Evolutionary conservation across 2,888 invertebrate species (phyloP).

Genomic region (Latheticus oryzae): DNA sequence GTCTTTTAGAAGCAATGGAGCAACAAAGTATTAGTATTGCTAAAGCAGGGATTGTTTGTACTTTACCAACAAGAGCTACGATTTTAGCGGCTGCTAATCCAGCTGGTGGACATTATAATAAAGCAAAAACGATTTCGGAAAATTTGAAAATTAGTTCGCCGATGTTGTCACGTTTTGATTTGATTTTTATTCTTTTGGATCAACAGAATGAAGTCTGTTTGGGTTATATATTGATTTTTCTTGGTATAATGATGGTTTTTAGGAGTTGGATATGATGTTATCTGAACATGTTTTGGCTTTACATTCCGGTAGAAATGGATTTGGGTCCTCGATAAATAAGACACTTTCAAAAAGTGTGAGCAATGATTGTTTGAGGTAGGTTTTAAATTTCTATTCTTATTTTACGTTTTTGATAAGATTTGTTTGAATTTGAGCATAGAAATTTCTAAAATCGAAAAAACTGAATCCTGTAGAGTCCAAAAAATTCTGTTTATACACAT

Average conservation of each 20-base stretch:
- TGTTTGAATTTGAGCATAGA: too few relatives aligned
- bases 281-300: constrained; percentile 87
- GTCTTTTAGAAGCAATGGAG: constrained; percentile 94
- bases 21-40: constrained; percentile 91
- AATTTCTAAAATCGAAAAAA: too few relatives aligned
- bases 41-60: constrained; percentile 88
- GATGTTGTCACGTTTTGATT: constrained; percentile 90
- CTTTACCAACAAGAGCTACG: constrained; percentile 84
- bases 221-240: background rate
- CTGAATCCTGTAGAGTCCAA: too few relatives aligned
- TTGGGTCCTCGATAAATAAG: background rate
- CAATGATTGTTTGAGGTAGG: constrained; percentile 1
- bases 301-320: constrained; percentile 68
- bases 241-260: constrained; percentile 9
- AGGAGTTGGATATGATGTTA: constrained; percentile 80
- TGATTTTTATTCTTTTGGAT: constrained; percentile 91
- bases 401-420: background rate
- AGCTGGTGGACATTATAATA: constrained; percentile 87
- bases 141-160: constrained; percentile 90
- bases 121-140: constrained; percentile 87
- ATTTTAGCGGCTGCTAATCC: constrained; percentile 96
- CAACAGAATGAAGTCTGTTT: constrained; percentile 79
- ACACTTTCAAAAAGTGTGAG: background rate
- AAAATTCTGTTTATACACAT: too few relatives aligned
- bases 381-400: too few relatives aligned